Evolutionary conservation across 1,140 invertebrate genomes (phyloP), one percentile per base, ranked within the genome.

Genomic region (Carcinoscorpius rotundicauda): DNA sequence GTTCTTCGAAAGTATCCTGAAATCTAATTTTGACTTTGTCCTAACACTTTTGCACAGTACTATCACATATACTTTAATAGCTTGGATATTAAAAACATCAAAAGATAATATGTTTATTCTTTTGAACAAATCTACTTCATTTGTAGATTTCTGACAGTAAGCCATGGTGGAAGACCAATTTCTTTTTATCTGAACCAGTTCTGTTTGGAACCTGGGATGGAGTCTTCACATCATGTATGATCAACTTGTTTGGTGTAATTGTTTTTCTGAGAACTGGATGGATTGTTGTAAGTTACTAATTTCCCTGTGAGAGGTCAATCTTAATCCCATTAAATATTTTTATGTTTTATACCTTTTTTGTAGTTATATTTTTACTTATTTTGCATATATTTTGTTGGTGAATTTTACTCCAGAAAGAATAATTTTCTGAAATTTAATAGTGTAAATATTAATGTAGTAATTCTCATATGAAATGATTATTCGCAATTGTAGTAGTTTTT

Each of bases 151-250:
- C 64, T 52, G 63, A 58, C 11, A 64, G 63, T 11, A 83, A 85
- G 70, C 87, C 87, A 61, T 93, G 89, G 89, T 93, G 90, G 90
- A 89, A 91, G 78, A 88, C 89, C 49, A 91, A 93, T 74, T 93
- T 94, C 75, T 92, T 95, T 72, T 87, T 94, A 76, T 91, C 89
- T 51, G 87, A 93, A 76, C 92, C 92, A 59, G 89, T 96, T 60
- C 80, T 97, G 48, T 97, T 97, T 83, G 94, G 94, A 10, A 94
- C 93, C 3, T 97, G 94, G 93, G 94, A 97, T 81, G 95, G 94
- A 69, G 95, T 98, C 8, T 96, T 94, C 75, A 94, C 92, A 66
- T 87, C 87, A 53, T 93, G 90, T 73, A 83, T 98, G 73, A 93
- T 97, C 72, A 97, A 98, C 77, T 93, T 97, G 51, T 93, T 98